Base-by-base conservation (phyloP, 2,797 vertebrate species). In the Thalassophryne amazonica region DNA sequence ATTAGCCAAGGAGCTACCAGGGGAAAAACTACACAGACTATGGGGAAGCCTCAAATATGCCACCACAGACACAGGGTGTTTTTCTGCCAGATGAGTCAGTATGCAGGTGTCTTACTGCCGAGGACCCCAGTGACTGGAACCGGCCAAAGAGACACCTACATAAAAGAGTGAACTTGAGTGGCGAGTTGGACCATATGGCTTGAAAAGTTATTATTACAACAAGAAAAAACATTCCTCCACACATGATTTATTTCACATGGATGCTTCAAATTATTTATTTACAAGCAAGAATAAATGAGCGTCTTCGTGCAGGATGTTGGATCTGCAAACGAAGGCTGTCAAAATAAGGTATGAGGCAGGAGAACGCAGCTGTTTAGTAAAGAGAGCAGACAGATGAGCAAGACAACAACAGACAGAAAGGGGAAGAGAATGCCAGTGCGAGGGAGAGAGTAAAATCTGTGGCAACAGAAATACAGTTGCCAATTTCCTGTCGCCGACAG, bases 401-500 rank as follows among this genome's bases (percentile, higher is more conserved):
- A 34, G 42, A n/a, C 12, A 31, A 27, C 47, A 40, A 53, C 43
- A 38, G 41, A 65, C n/a, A 3, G 52, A 58, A n/a, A 34, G 19
- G 28, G 47, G 68, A 42, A 43, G 38, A 24, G 31, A 64, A 27
- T 24, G 51, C 30, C 33, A 57, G 51, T 62, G 40, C 4, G 11
- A 58, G 5, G 6, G 43, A 60, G 42, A 69, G 21, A 74, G 58
- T 11, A 32, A 64, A 75, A 78, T 81, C 52, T 15, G 45, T 53
- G 55, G 56, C 51, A 73, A 71, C 68, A 67, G 74, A 75, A 78
- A 80, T 75, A 61, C 71, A 78, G 76, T 80, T 69, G 78, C 76
- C 84, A 87, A 86, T 84, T 86, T 86, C 77, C 83, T 80, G 73
- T 80, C 58, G 49, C 75, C 51, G 20, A 59, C 76, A 81, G 75